A percentile compares a stretch with the other conserved stretches of the same genome.
phyloP scores from a whole-genome alignment of 1,140 invertebrate species.

The Microplitis demolitor region DNA sequence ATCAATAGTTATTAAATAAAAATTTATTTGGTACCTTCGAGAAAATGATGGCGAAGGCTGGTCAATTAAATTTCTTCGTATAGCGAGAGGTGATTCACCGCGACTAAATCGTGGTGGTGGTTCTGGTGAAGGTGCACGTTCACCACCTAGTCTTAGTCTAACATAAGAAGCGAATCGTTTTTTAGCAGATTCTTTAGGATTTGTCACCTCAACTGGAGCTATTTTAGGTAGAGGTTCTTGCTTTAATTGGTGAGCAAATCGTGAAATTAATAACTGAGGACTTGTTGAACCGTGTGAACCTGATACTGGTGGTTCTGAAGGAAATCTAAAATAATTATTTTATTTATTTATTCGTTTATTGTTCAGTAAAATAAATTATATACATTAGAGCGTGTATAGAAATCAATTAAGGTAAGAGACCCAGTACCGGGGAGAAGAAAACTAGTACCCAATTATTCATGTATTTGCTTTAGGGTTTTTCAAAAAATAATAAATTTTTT shows the following conservation, averaged over 20 bases:
- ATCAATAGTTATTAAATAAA: too few relatives aligned
- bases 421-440: too few relatives aligned
- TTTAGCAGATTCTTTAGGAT: slow-evolving; percentile 57
- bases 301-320: slow-evolving; percentile 55
- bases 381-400: too few relatives aligned
- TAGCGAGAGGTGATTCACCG: slow-evolving; percentile 66
- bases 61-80: slow-evolving; percentile 67
- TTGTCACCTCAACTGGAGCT: slow-evolving; percentile 34
- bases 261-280: slow-evolving; percentile 55
- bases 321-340: slow-evolving; percentile 45
- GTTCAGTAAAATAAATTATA: background rate
- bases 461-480: too few relatives aligned
- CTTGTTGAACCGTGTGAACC: slow-evolving; percentile 50
- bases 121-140: slow-evolving; percentile 66
- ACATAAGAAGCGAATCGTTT: slow-evolving; percentile 79
- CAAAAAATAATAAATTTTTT: too few relatives aligned
- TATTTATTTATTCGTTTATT: background rate
- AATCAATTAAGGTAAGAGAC: too few relatives aligned
- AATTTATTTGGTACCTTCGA: slow-evolving; percentile 61
- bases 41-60: slow-evolving; percentile 62
- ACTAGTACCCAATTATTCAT: too few relatives aligned
- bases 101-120: slow-evolving; percentile 71
- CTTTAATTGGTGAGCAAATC: slow-evolving; percentile 52
- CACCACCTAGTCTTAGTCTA: slow-evolving; percentile 63
- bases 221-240: slow-evolving; percentile 46